phyloP scores from a whole-genome alignment of 2,797 vertebrate genomes.

The Hafferia zeledoni region DNA sequence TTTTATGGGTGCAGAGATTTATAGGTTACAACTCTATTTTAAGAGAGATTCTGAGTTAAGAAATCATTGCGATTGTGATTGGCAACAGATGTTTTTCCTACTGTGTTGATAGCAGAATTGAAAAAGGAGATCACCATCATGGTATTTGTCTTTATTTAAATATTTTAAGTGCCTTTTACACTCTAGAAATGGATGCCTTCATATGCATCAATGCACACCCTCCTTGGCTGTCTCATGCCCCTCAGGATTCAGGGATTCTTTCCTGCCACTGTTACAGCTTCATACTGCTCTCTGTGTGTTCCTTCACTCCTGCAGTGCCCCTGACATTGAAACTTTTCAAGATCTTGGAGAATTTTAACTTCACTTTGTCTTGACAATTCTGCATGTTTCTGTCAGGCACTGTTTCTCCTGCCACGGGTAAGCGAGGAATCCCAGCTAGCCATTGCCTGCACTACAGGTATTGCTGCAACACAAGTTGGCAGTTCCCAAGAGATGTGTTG shows the following conservation, averaged over 20 bases:
- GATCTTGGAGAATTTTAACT: neutral
- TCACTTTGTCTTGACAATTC: neutral
- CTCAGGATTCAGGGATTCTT: neutral
- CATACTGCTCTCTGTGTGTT: neutral
- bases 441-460: neutral
- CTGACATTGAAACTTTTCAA: neutral
- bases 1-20: neutral
- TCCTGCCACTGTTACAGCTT: neutral
- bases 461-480: neutral
- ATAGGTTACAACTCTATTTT: neutral
- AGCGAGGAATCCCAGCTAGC: neutral
- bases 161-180: neutral
- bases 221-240: neutral
- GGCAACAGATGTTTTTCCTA: conserved; percentile 27
- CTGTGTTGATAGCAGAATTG: neutral
- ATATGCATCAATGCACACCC: neutral
- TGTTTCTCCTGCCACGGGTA: neutral
- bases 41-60: conserved; percentile 3
- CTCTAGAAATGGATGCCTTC: neutral
- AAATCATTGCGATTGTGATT: neutral
- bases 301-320: neutral
- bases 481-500: fast-evolving
- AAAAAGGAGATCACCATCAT: neutral
- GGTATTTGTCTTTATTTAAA: conserved; percentile 19
- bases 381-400: fast-evolving